Conservation (phyloP, 2,113 vertebrate genomes). For the Saimiri boliviensis region DNA sequence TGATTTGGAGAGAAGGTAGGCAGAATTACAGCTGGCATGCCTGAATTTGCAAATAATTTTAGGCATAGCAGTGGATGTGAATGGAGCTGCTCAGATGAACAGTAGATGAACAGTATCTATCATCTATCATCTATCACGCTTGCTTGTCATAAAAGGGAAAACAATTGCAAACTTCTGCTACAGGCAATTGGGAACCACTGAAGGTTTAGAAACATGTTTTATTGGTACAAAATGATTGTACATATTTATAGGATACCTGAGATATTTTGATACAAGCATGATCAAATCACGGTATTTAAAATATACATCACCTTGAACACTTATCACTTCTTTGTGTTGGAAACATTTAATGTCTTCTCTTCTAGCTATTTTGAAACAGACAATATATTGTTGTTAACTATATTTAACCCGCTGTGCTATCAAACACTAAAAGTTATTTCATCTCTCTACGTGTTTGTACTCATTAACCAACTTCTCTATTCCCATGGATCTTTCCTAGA, state of each 20-base stretch:
- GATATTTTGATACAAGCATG: neutral
- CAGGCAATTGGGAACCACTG: neutral
- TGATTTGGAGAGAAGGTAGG: neutral
- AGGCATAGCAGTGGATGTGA: neutral
- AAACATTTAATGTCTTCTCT: neutral
- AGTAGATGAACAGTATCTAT: neutral
- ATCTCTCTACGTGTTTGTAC: neutral
- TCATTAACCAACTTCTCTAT: neutral
- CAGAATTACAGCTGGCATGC: neutral
- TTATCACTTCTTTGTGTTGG: neutral
- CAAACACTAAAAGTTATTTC: neutral
- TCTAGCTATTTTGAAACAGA: neutral
- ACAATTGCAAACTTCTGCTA: neutral
- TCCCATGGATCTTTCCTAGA: neutral
- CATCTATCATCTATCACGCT: neutral
- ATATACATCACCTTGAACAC: neutral
- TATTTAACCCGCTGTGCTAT: neutral
- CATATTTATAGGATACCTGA: neutral
- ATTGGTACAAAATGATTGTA: neutral
- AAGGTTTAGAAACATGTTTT: neutral
- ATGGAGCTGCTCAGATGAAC: neutral
- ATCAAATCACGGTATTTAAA: neutral
- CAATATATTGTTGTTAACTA: neutral
- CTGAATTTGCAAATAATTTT: neutral
- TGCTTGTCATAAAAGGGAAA: conserved; percentile 4